Percentiles rank a stretch among this genome's conserved stretches.
Evolutionary conservation across 2,113 vertebrate species (phyloP).

Genomic region (Elephas maximus): DNA sequence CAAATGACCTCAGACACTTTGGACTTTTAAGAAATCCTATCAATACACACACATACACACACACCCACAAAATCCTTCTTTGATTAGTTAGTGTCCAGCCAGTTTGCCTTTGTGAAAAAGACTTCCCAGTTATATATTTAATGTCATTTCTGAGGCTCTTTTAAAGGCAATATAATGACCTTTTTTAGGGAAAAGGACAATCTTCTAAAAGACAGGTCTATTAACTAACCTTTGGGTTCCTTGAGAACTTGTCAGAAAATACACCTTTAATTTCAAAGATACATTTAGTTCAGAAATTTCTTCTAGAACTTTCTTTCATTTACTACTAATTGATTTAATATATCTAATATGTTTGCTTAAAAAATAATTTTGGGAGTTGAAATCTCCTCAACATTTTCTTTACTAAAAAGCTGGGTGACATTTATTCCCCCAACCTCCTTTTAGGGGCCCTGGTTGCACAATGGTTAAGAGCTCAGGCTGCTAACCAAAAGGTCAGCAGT

Average conservation of each 20-base stretch:
- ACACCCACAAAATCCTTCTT: neutral
- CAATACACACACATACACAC: neutral
- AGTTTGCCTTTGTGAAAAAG: constrained; percentile 21
- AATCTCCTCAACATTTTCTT: neutral
- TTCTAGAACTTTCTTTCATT: neutral
- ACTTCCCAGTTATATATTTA: neutral
- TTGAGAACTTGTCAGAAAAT: neutral
- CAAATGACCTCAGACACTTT: neutral
- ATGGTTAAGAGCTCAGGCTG: too few species aligned
- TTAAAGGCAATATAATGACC: neutral
- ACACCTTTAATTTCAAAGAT: constrained; percentile 17
- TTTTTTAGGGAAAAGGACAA: neutral
- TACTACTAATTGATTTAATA: neutral
- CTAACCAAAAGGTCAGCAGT: too few species aligned
- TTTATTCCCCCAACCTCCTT: neutral
- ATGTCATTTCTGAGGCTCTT: neutral
- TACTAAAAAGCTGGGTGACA: neutral
- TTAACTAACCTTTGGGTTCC: neutral
- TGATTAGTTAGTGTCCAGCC: neutral
- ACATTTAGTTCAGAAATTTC: constrained; percentile 44
- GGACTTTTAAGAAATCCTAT: neutral
- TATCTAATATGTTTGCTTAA: neutral
- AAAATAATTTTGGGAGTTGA: neutral
- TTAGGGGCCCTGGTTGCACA: too few species aligned
- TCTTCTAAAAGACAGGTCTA: neutral